A percentile compares a stretch with the other conserved stretches of the same genome.
These are phyloP conservation scores for Oegoconia quadripuncta DNA, from an alignment of 2,888 invertebrate genomes.

Conservation along the genomic window DNA sequence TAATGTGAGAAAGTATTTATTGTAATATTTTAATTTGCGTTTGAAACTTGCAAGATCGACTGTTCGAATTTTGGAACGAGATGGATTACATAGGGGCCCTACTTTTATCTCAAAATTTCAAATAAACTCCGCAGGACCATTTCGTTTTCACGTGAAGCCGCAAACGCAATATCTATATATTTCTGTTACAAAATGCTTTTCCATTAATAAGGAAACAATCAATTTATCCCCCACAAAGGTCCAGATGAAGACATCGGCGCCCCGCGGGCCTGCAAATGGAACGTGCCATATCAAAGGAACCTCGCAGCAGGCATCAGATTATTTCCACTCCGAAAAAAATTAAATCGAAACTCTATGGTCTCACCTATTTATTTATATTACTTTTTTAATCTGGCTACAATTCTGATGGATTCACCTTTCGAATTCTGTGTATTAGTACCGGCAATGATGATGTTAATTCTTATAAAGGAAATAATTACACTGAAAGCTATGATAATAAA, in stretches of 20 bases:
- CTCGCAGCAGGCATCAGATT: conserved; percentile 53
- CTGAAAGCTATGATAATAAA: conserved; percentile 67
- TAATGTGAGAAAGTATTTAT: neutral
- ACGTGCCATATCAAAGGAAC: conserved; percentile 46
- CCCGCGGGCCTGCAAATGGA: conserved; percentile 50
- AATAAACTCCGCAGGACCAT: too few relatives aligned
- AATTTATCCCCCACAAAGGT: conserved; percentile 23
- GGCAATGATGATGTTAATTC: conserved; percentile 38
- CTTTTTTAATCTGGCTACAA: too few relatives aligned
- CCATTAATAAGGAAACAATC: conserved; percentile 18
- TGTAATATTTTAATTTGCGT: too few relatives aligned
- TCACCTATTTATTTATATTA: neutral
- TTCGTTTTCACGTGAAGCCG: too few relatives aligned
- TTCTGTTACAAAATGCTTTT: conserved; percentile 8
- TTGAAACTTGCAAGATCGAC: too few relatives aligned
- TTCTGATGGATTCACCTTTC: too few relatives aligned
- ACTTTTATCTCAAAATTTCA: too few relatives aligned
- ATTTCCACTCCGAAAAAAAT: conserved; percentile 42
- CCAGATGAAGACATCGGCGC: conserved; percentile 64
- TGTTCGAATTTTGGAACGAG: too few relatives aligned
- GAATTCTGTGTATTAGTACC: too few relatives aligned
- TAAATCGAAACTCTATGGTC: conserved; percentile 41
- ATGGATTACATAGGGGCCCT: too few relatives aligned
- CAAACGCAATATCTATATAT: neutral
- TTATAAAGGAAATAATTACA: conserved; percentile 75